Evolutionary conservation across 92 coral and sea anemone species (phyloP).

Genomic region (Diadumene lineata): DNA sequence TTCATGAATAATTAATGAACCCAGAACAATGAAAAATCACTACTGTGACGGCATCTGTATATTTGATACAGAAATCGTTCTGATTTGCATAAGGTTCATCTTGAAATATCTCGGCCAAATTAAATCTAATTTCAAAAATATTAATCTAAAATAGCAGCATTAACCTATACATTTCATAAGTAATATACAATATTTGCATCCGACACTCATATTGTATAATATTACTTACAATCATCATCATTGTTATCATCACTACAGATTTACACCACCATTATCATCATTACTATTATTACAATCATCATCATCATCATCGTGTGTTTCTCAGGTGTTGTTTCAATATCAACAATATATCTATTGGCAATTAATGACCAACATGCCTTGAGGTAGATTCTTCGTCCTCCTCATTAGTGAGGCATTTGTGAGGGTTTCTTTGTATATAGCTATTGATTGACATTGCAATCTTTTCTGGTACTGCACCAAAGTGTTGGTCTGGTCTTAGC

Average conservation of each 20-base stretch:
- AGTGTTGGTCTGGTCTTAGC: conserved; percentile 77
- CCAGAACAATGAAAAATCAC: too few species aligned
- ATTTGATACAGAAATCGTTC: too few species aligned
- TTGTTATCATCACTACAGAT: not conserved
- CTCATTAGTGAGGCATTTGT: conserved; percentile 64
- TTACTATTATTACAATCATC: not conserved
- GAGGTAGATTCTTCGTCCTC: conserved; percentile 24
- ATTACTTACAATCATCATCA: not conserved
- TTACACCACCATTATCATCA: not conserved
- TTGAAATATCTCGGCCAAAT: too few species aligned
- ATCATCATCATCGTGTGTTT: not conserved
- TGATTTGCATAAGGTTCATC: too few species aligned
- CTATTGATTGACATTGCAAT: conserved; percentile 44
- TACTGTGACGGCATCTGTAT: too few species aligned
- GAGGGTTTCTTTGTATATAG: conserved; percentile 74
- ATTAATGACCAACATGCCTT: not conserved
- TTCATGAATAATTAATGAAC: too few species aligned
- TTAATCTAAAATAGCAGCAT: too few species aligned
- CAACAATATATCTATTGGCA: not conserved
- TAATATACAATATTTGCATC: too few species aligned
- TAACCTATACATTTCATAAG: too few species aligned
- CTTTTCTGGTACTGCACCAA: conserved; percentile 91
- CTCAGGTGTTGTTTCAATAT: too few species aligned
- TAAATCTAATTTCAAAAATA: too few species aligned
- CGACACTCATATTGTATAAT: too few species aligned